A percentile compares a stretch with the other conserved stretches of the same genome.
These are phyloP conservation scores for Falco novaeseelandiae DNA, from an alignment of 2,797 vertebrate genomes.

Conservation along the genomic window DNA sequence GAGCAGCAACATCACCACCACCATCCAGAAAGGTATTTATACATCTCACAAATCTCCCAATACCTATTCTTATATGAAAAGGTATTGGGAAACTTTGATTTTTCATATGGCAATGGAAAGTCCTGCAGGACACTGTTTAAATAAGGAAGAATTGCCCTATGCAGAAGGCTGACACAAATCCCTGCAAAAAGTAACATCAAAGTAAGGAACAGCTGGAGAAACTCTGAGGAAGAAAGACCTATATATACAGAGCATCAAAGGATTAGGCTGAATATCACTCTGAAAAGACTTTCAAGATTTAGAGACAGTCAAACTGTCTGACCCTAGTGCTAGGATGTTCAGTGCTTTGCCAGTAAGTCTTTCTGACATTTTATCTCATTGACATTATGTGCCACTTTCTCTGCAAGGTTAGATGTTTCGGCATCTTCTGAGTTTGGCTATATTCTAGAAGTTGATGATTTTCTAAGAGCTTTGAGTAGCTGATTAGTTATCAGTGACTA, in stretches of 20 bases:
- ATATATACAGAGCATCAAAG: constrained; percentile 19
- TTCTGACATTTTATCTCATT: constrained; percentile 32
- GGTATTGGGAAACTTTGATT: not conserved
- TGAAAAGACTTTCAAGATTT: constrained; percentile 56
- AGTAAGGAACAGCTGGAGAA: constrained; percentile 12
- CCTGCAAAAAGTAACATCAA: constrained; percentile 23
- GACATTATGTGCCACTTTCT: not conserved
- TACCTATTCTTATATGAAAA: not conserved
- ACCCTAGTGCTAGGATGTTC: constrained; percentile 41
- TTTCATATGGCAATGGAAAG: not conserved
- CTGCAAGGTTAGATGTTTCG: not conserved
- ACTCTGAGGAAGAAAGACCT: constrained; percentile 2
- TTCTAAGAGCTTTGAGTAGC: not conserved
- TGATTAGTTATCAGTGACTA: constrained; percentile 24
- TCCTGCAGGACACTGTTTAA: not conserved
- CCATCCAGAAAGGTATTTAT: not conserved
- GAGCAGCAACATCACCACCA: not conserved
- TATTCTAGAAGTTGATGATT: not conserved
- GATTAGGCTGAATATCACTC: constrained; percentile 54
- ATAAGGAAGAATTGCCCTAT: not conserved
- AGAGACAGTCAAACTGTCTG: constrained; percentile 50
- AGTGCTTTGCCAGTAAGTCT: constrained; percentile 29
- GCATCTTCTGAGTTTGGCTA: not conserved
- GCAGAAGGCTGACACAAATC: constrained; percentile 32
- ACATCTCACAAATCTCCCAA: not conserved